Percentiles rank a stretch among this genome's conserved stretches.
These are phyloP conservation scores for Carduelis carduelis DNA, from an alignment of 2,797 vertebrate genomes.

Conservation along the genomic window DNA sequence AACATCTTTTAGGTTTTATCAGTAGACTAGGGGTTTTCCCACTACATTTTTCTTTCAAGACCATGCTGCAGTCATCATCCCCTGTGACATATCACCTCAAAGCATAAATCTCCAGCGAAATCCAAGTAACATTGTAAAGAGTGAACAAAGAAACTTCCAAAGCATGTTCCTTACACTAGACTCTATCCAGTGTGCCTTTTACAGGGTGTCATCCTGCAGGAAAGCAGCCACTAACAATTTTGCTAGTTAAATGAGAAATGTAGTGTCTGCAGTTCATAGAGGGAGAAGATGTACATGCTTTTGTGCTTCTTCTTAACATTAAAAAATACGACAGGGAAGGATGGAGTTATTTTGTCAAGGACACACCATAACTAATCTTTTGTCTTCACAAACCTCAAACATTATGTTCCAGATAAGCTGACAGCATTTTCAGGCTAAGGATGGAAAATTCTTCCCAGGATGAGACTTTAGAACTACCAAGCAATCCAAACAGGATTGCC, in stretches of 20 bases:
- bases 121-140: not conserved
- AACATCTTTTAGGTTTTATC: not conserved
- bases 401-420: not conserved
- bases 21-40: not conserved
- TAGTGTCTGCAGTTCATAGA: not conserved
- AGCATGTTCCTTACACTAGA: accelerated
- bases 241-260: not conserved
- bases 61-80: not conserved
- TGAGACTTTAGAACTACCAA: not conserved
- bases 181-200: not conserved
- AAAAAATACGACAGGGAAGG: accelerated
- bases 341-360: not conserved
- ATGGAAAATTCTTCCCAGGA: not conserved
- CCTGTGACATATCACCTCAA: not conserved
- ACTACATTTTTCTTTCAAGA: not conserved
- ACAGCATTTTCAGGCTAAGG: not conserved
- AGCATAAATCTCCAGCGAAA: not conserved
- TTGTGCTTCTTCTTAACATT: not conserved
- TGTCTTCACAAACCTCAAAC: not conserved
- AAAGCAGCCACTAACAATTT: not conserved
- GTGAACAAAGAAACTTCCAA: not conserved
- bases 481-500: not conserved
- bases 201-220: not conserved
- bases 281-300: not conserved
- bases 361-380: not conserved